Conservation (phyloP, 2,888 invertebrate genomes). For the Drosophila eohydei region DNA sequence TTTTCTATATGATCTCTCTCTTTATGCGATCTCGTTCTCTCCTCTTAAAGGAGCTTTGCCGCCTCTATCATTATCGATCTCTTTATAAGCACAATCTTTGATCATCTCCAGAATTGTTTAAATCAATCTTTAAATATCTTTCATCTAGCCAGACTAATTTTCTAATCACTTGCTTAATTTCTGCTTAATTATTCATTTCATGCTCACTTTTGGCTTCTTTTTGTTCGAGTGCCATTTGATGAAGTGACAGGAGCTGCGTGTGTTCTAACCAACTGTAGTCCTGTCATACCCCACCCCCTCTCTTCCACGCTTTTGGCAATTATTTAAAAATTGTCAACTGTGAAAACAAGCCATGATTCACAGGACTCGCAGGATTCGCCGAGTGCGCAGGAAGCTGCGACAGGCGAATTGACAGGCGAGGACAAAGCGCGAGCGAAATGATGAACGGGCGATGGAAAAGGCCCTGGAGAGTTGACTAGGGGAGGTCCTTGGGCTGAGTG, state of each 20-base stretch:
- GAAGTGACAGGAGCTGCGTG: conserved; percentile 11
- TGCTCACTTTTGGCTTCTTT: background rate
- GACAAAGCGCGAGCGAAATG: conserved; percentile 27
- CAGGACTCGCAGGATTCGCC: conserved; percentile 33
- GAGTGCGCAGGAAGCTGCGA: conserved; percentile 27
- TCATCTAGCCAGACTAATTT: background rate
- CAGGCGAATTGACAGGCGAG: conserved; percentile 50
- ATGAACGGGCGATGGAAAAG: conserved; percentile 3
- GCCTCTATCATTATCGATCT: too few species aligned
- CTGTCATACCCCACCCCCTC: background rate
- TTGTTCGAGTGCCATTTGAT: conserved; percentile 5
- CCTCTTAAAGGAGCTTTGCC: too few species aligned
- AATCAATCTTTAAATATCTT: too few species aligned
- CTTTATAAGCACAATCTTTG: too few species aligned
- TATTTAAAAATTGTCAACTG: conserved; percentile 70
- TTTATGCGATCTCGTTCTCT: too few species aligned
- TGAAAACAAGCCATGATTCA: conserved; percentile 59
- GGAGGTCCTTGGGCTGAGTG: background rate
- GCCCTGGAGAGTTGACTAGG: background rate
- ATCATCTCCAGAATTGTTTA: too few species aligned
- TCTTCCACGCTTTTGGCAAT: conserved; percentile 37
- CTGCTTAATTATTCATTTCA: background rate
- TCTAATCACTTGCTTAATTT: background rate
- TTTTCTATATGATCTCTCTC: too few species aligned
- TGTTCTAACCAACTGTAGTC: conserved; percentile 1